Evolutionary conservation across 2,888 invertebrate species (phyloP).

Genomic region (Noctuana brunneofusca): DNA sequence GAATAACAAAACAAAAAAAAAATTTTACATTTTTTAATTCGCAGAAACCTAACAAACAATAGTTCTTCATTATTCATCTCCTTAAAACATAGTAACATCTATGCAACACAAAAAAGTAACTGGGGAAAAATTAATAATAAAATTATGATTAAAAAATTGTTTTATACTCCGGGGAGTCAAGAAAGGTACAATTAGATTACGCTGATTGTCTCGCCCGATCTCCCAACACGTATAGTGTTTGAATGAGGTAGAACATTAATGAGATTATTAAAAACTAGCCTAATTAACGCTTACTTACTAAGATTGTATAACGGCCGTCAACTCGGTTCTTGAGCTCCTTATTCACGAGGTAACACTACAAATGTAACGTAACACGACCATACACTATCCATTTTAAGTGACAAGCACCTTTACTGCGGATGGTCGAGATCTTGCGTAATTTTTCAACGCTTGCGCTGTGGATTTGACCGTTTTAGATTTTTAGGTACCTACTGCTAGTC

Average conservation of each 20-base stretch:
- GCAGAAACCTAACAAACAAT: conserved; percentile 84
- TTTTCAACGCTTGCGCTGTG: no score
- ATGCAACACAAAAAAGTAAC: conserved; percentile 83
- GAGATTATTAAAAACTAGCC: conserved; percentile 77
- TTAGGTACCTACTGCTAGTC: no score
- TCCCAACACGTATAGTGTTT: conserved; percentile 55
- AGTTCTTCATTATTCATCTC: conserved; percentile 76
- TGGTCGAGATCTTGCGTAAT: no score
- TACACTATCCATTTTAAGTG: not conserved
- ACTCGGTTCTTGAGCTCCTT: conserved; percentile 49
- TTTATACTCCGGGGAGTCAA: conserved; percentile 82
- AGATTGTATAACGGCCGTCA: conserved; percentile 57
- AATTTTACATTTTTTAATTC: conserved; percentile 82
- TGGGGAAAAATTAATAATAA: conserved; percentile 75
- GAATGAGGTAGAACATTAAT: conserved; percentile 75
- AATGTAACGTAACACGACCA: not conserved
- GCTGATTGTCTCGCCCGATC: conserved; percentile 65
- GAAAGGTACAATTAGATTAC: conserved; percentile 81
- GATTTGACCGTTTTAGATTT: no score
- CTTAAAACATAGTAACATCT: conserved; percentile 84
- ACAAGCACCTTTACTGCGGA: no score
- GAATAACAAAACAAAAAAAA: conserved; percentile 70
- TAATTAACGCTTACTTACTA: conserved; percentile 74
- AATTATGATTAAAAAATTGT: conserved; percentile 63
- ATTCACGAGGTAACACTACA: not conserved